Evolutionary conservation across 2,113 vertebrate species (phyloP), one percentile per base, ranked within the genome.

Genomic region (Tachysurus fulvidraco): DNA sequence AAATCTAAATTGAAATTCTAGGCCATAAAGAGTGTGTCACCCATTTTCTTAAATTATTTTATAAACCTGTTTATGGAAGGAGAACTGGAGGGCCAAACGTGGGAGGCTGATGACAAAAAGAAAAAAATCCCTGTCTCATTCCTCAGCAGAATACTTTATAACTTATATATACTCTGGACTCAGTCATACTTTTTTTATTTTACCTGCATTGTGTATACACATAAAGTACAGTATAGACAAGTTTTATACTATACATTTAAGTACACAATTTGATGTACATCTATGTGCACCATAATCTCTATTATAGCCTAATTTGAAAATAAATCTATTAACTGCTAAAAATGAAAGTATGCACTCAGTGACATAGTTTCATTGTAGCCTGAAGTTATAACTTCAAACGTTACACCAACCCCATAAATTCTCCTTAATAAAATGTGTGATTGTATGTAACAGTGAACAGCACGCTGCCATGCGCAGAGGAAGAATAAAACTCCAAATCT

Each of bases 1-100:
- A 93, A 93, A 92, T 90, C 86, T 80, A 92, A 92, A 95, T 94
- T 90, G 88, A 93, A 92, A 86, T 89, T 88, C 85, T 88, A 83
- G 57, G 55, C 86, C 90, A 89, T 88, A 85, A 89, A 89, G 62
- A 76, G 79, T 74, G 84, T 62, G 82, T 88, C 82, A 88, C 54
- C 83, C 44, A 83, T 86, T 88, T 86, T 67, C 83, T 78, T 81
- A 86, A 67, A 85, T 83, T 65, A 86, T 89, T 90, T 90, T 85
- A 86, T 79, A 74, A 79, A 52, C 64, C 67, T 88, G 85, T 89
- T 91, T 88, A 83, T 88, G 64, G 80, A 86, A 71, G 36, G 28
- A 30, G 85, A 83, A 86, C 86, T 65, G 80, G 69, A 55, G 81
- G 64, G 84, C 46, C 17, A 19, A 25, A 85, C 16, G 30, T n/a